Base-by-base conservation (phyloP, 2,113 vertebrate genomes). In the Carassius auratus region DNA sequence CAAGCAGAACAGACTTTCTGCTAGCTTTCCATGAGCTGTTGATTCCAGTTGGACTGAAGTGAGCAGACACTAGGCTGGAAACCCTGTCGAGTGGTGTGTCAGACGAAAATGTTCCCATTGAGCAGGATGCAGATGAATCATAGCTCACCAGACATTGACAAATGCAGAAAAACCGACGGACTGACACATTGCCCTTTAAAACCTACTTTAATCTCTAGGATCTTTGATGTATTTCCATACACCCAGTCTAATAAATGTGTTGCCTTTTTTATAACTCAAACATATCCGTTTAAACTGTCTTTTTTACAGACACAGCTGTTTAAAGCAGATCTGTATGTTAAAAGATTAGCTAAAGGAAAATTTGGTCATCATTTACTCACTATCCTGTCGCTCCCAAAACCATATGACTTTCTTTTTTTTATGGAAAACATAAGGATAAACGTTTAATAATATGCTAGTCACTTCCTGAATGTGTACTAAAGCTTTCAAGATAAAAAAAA, bases 11-110 rank as follows among this genome's bases (percentile, higher is more conserved):
- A 48, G 66, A 86, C n/a, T 71, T 85, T 81, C 13, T 85, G 59
- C 45, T 57, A 59, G 62, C 15, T 81, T 85, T 81, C 76, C 68
- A 80, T 75, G 77, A 64, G 55, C 66, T 69, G 81, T 82, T 73
- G 62, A 57, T 78, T 79, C 50, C 52, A 79, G 83, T 33, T 85
- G 78, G 78, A 81, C 15, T 64, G 77, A 57, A 73, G 52, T n/a
- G 52, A 81, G 73, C 33, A 59, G 81, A 74, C 81, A 6, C 50
- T 36, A 36, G 73, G 23, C 42, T 59, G 73, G 74, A 84, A 84
- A 76, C 42, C 59, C 52, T 30, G 59, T 76, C 8, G 59, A 76
- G 73, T 64, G 75, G 73, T n/a, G 45, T 76, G 85, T 83, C 71
- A 57, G 71, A 68, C 15, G 36, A 81, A n/a, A 81, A 55, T n/a